Conservation (phyloP, 2,888 invertebrate genomes). For the Marasmarcha lunaedactyla region DNA sequence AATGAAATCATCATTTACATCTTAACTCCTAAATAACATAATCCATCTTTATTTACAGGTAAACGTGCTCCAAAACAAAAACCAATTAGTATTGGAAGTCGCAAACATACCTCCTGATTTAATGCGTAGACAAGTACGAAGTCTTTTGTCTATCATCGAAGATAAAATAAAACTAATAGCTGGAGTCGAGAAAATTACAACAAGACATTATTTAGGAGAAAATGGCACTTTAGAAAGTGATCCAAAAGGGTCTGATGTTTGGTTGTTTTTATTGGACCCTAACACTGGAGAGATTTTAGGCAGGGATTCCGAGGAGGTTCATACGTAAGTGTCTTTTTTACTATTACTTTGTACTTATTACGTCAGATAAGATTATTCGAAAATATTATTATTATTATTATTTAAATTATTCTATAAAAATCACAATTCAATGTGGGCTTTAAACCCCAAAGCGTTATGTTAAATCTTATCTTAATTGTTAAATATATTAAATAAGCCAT, state of each 20-base stretch:
- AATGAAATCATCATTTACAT: too few species aligned
- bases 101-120: slow-evolving; percentile 80
- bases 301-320: slow-evolving; percentile 78
- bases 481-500: too few species aligned
- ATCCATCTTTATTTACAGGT: slow-evolving; percentile 63
- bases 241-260: slow-evolving; percentile 83
- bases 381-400: too few species aligned
- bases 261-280: slow-evolving; percentile 89
- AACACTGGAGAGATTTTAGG: slow-evolving; percentile 78
- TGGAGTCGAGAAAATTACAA: slow-evolving; percentile 87
- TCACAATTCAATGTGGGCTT: too few species aligned
- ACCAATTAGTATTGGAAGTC: slow-evolving; percentile 83
- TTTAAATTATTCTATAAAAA: too few species aligned
- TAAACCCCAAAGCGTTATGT: too few species aligned
- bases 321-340: slow-evolving; percentile 69
- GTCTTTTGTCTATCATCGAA: slow-evolving; percentile 73
- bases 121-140: slow-evolving; percentile 65
- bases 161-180: slow-evolving; percentile 80
- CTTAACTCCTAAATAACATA: too few species aligned
- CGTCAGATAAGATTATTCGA: background rate
- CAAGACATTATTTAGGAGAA: slow-evolving; percentile 77
- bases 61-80: slow-evolving; percentile 82
- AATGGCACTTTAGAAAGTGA: slow-evolving; percentile 84
- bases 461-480: too few species aligned
- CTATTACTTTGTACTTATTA: too few species aligned